A percentile compares a stretch with the other conserved stretches of the same genome.
These are phyloP conservation scores for Eucera pruinosa DNA, from an alignment of 2,888 invertebrate species.

Conservation along the genomic window DNA sequence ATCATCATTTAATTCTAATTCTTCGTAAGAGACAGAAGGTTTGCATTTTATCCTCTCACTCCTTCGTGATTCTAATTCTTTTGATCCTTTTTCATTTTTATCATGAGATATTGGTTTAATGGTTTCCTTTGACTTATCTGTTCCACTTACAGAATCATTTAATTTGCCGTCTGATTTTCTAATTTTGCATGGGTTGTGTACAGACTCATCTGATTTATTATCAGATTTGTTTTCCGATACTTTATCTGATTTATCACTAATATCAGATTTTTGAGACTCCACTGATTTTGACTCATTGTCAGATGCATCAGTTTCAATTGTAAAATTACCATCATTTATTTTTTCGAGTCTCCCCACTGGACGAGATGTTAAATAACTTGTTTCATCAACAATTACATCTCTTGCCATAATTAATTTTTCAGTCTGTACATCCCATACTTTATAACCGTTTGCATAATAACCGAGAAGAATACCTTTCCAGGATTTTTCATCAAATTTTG, in stretches of 20 bases:
- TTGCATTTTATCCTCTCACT: slow-evolving; percentile 8
- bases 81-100: background rate
- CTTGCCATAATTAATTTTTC: background rate
- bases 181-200: too few species aligned
- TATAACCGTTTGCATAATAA: background rate
- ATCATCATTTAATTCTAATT: background rate
- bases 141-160: too few species aligned
- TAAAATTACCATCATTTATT: too few species aligned
- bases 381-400: slow-evolving; percentile 1
- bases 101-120: background rate
- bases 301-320: slow-evolving; percentile 5
- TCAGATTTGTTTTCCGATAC: background rate
- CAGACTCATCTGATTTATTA: background rate
- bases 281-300: background rate
- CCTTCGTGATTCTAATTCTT: background rate
- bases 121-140: too few species aligned
- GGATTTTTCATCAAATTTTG: background rate
- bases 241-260: slow-evolving; percentile 8
- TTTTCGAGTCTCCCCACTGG: background rate
- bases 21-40: background rate
- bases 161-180: too few species aligned
- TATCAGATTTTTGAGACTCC: slow-evolving; percentile 4
- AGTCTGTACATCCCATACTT: background rate
- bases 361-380: background rate
- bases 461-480: background rate